Conservation (phyloP, 2,888 invertebrate genomes). For the Polymixis lichenea region DNA sequence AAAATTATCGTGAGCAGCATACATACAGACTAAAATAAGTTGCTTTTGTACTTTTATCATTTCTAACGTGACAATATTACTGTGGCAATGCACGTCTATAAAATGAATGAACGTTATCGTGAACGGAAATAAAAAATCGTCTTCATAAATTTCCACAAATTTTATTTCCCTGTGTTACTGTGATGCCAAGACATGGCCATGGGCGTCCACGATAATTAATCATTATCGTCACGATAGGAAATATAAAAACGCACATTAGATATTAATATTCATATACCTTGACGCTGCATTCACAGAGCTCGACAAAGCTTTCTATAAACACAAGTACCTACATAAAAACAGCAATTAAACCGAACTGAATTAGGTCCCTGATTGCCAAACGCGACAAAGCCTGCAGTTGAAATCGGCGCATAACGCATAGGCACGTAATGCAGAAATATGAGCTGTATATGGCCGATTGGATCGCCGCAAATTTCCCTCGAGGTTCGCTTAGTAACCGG, state of each 20-base stretch:
- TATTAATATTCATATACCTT: neutral
- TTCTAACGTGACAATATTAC: neutral
- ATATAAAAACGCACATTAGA: neutral
- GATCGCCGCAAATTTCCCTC: conserved; percentile 76
- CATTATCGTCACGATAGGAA: neutral
- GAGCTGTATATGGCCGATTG: conserved; percentile 68
- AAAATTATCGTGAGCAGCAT: neutral
- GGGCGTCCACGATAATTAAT: neutral
- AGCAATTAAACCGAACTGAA: neutral
- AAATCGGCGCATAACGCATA: conserved; percentile 36
- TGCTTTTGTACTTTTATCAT: neutral
- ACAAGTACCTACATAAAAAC: conserved; percentile 3
- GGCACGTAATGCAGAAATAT: conserved; percentile 73
- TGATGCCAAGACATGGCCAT: neutral
- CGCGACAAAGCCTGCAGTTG: conserved; percentile 33
- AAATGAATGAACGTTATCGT: neutral
- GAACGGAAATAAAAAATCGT: neutral
- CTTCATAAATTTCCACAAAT: neutral
- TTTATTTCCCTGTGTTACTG: neutral
- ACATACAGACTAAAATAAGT: neutral
- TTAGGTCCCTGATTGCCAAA: conserved; percentile 18
- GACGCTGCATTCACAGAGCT: neutral
- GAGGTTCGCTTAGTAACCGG: conserved; percentile 63
- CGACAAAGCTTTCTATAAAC: neutral
- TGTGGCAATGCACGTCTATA: too few relatives aligned